phyloP scores from a whole-genome alignment of 2,113 vertebrate genomes.

The Rhipidura dahli region DNA sequence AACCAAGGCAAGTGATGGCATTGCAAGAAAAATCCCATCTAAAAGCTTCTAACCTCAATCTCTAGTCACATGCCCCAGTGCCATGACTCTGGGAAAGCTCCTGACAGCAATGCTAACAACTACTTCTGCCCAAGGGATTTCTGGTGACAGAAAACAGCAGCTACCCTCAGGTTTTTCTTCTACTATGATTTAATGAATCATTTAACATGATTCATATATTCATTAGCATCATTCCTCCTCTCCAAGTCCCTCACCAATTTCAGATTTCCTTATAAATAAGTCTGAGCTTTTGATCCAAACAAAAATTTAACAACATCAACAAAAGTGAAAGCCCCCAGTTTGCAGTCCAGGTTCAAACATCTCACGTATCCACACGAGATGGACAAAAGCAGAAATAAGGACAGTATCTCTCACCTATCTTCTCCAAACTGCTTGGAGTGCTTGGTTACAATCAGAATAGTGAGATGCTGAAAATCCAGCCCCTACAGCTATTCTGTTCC shows the following conservation, averaged over 20 bases:
- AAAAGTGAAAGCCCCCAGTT: neutral
- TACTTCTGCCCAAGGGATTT: slow-evolving; percentile 25
- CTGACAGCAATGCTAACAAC: neutral
- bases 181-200: neutral
- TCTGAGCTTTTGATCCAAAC: neutral
- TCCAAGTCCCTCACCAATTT: neutral
- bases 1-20: neutral
- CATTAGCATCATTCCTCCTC: neutral
- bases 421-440: neutral
- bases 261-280: neutral
- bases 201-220: neutral
- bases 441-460: neutral
- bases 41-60: slow-evolving; percentile 25
- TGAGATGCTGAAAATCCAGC: neutral
- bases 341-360: neutral
- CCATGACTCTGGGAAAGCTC: neutral
- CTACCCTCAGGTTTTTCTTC: neutral
- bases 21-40: neutral
- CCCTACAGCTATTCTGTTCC: neutral
- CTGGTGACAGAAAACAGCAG: neutral
- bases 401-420: neutral
- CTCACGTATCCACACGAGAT: neutral
- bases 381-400: neutral
- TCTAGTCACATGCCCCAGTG: neutral
- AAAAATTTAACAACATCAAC: neutral